These are phyloP conservation scores for Leptinotarsa tumamoca DNA, from an alignment of 2,888 invertebrate genomes.

Conservation along the genomic window DNA sequence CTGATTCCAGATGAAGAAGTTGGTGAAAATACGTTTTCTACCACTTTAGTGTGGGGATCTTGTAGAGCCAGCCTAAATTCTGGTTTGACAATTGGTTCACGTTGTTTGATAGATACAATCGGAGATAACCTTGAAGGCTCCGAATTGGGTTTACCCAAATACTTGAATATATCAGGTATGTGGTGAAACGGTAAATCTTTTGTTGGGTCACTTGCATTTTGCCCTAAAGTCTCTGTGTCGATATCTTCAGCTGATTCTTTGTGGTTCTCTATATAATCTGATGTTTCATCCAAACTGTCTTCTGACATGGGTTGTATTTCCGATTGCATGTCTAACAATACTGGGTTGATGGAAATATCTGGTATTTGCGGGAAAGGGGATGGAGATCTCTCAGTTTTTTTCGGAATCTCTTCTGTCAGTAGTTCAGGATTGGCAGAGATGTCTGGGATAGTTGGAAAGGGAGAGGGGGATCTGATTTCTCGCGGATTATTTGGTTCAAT, in stretches of 20 bases:
- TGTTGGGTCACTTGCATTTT: background rate
- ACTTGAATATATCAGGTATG: conserved; percentile 51
- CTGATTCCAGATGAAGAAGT: conserved; percentile 50
- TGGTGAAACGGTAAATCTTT: conserved; percentile 2
- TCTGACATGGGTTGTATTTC: background rate
- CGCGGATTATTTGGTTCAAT: conserved; percentile 16
- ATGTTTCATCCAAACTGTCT: background rate
- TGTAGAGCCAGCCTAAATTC: conserved; percentile 60
- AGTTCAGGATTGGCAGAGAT: conserved; percentile 26
- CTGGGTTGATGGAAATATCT: conserved; percentile 39
- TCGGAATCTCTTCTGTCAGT: background rate
- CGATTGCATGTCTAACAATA: background rate
- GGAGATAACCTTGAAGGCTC: conserved; percentile 53
- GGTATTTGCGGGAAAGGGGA: conserved; percentile 59
- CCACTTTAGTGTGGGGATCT: conserved; percentile 53
- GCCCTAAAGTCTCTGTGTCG: background rate
- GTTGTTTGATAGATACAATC: conserved; percentile 35
- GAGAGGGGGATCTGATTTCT: conserved; percentile 46
- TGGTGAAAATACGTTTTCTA: conserved; percentile 54
- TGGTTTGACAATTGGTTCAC: conserved; percentile 51
- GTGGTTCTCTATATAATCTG: background rate
- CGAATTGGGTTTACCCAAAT: conserved; percentile 51
- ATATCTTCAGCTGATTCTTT: background rate
- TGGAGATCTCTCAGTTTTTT: conserved; percentile 28
- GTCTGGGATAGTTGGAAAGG: conserved; percentile 58